Evolutionary conservation across 2,797 vertebrate genomes (phyloP), one percentile per base, ranked within the genome.

Genomic region (Helicolenus hilgendorfi): DNA sequence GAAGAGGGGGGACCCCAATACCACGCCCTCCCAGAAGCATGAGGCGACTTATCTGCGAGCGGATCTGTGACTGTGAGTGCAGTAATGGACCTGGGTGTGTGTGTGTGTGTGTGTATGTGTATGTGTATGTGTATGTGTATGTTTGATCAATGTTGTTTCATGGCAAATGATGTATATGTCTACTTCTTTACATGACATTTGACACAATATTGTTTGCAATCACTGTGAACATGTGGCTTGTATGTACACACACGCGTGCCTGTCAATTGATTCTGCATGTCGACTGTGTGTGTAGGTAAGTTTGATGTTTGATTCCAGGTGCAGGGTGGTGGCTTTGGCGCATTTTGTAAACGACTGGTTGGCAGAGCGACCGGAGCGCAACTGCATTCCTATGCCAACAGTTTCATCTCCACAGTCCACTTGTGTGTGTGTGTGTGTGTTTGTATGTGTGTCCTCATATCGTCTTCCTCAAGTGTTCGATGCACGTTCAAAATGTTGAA

Each of bases 1-100:
- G 84, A 89, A 94, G 95, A 97, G 97, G 97, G 89, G 85, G 74
- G 41, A 85, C 86, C 92, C 74, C 22, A 11, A 91, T 60, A 94
- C 95, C 92, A 93, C 95, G 70, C 96, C 94, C 94, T 94, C 94
- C 88, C 76, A 87, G 93, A 96, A 96, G 92, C 91, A 99, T 99
- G 99, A 99, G 98, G 97, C 98, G 98, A 75, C 98, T 99, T 95
- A 99, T 99, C 97, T 99, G 99, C 98, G 98, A 99, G 96, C 98
- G 98, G 95, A 99, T 99, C 98, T 99, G 99, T 98, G 99, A 99
- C 98, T 98, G 99, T 99, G 98, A 99, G 98, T 99, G 98, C 96
- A 89, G 87, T 84, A 96, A 96, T 96, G 92, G 95, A 97, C 94
- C 93, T 96, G 95, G 95, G 84, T 84, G 85, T 71, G 67, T 80